Conservation (phyloP, 2,113 vertebrate species). For the Rhea pennata region DNA sequence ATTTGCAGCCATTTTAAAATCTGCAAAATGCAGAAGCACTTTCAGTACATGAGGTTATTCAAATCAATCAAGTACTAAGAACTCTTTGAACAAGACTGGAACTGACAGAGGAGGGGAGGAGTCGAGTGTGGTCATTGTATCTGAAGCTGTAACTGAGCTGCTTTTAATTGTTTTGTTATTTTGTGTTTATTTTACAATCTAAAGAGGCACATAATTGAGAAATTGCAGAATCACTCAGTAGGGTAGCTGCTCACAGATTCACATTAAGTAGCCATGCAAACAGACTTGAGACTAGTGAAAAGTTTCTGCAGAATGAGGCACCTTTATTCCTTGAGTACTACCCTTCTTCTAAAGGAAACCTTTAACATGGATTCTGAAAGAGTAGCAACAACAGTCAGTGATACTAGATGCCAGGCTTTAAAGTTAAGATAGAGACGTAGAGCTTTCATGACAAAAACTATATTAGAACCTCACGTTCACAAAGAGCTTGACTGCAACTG, state of each 20-base stretch:
- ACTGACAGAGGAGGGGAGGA: not conserved
- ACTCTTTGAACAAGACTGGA: not conserved
- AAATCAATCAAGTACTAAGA: not conserved
- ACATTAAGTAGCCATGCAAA: not conserved
- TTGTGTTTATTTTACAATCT: not conserved
- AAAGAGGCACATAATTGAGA: not conserved
- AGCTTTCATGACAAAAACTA: not conserved
- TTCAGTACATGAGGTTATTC: not conserved
- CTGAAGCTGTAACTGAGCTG: not conserved
- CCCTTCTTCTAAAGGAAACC: not conserved
- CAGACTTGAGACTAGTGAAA: not conserved
- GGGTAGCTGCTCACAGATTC: not conserved
- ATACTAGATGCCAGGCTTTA: accelerated
- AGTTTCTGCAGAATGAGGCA: not conserved
- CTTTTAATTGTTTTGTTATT: not conserved
- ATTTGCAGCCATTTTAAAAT: not conserved
- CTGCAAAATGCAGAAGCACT: not conserved
- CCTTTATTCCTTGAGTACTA: not conserved
- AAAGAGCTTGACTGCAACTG: conserved; percentile 17
- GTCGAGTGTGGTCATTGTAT: not conserved
- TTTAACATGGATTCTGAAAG: not conserved
- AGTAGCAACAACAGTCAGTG: conserved; percentile 14
- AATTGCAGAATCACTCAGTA: not conserved
- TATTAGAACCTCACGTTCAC: conserved; percentile 15
- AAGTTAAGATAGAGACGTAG: not conserved